Evolutionary conservation across 2,113 vertebrate species (phyloP), one percentile per base, ranked within the genome.

Genomic region (Butastur rufipennis): DNA sequence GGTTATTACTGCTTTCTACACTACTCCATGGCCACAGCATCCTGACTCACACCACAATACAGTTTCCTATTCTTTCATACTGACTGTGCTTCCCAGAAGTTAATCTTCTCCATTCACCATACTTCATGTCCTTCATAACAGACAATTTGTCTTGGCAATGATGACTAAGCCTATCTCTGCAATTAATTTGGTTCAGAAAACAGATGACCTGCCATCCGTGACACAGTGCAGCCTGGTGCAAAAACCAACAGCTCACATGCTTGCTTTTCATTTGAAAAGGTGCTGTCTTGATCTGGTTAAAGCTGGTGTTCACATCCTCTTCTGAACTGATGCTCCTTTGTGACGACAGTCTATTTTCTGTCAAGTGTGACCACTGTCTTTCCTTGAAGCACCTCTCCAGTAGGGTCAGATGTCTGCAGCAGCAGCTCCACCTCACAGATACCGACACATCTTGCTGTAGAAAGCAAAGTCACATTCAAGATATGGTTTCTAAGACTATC

Each of bases 401-500:
- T 6, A 8, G 21, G 50, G n/a, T 26, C n/a, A 56, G 59, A n/a
- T 10, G 16, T 20, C 77, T 27, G 43, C 77, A 48, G 67, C 75
- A 68, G 55, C 74, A 22, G 45, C 65, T 70, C 55, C 34, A 34
- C 47, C 45, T 42, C 62, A 16, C 38, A 7, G 43, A 19, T 9
- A 55, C 65, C 2, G 0, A 25, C 29, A 48, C 27, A 40, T 38
- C n/a, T 29, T 4, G 2, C 42, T 14, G 7, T 6, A 66, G 36
- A n/a, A 40, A 43, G 52, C 23, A 32, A 9, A 21, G 52, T 42
- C 68, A 52, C 43, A 42, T 65, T 43, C 17, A 27, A 34, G 45
- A 23, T 27, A 34, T 3, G 4, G 38, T 38, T 75, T 66, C 52
- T 2, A 0, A 38, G 36, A 29, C 43, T 19, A 32, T 43, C 0